phyloP scores from a whole-genome alignment of 2,797 vertebrate genomes.

The Cryptoprocta ferox region DNA sequence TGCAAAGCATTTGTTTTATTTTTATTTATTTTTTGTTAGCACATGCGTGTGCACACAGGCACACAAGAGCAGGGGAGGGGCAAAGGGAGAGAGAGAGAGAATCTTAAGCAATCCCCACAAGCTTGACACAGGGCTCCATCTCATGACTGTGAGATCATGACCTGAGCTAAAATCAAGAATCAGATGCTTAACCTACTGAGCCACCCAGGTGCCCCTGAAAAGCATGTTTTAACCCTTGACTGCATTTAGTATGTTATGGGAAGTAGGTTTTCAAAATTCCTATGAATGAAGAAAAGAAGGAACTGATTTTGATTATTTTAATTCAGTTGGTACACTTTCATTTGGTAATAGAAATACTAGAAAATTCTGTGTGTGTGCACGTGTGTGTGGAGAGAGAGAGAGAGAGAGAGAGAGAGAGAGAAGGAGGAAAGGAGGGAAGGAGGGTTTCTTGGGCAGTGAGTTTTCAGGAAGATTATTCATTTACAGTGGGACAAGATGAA shows the following conservation, averaged over 20 bases:
- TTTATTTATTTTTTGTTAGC: too few relatives aligned
- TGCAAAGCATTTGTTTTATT: background rate
- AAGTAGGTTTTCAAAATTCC: conserved; percentile 13
- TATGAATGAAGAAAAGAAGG: conserved; percentile 21
- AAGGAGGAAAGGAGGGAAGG: background rate
- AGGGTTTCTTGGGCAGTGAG: background rate
- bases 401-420: background rate
- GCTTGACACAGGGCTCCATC: too few relatives aligned
- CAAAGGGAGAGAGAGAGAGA: too few relatives aligned
- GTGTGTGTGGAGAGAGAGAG: background rate
- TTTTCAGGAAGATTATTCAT: conserved; percentile 44
- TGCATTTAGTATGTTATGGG: background rate
- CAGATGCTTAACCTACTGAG: too few relatives aligned
- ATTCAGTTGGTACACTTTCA: background rate
- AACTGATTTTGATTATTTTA: conserved; percentile 44
- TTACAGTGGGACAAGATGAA: conserved; percentile 22
- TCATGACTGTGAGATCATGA: too few relatives aligned
- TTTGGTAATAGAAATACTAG: background rate
- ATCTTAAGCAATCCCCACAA: too few relatives aligned
- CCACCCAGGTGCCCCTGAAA: background rate
- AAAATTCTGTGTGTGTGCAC: background rate
- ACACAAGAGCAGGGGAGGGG: too few relatives aligned
- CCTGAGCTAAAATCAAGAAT: too few relatives aligned
- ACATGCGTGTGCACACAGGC: too few relatives aligned
- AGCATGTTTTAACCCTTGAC: background rate